Percentiles rank a stretch among this genome's conserved stretches.
Evolutionary conservation across 2,888 invertebrate genomes (phyloP).

Genomic region (Troides helena): DNA sequence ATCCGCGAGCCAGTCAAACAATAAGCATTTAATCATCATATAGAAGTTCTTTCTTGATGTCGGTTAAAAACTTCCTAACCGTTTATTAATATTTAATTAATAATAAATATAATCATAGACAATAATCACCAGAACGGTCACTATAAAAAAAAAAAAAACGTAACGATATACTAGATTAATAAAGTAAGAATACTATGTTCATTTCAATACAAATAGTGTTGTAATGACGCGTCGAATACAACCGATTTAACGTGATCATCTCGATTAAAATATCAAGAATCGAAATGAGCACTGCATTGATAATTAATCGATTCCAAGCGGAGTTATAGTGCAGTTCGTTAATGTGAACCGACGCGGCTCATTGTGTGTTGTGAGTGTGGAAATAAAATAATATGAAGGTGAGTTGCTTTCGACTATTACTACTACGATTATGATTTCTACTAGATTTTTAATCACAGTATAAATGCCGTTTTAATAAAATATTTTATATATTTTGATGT

Average conservation of each 20-base stretch:
- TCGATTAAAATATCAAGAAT: constrained; percentile 21
- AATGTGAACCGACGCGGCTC: constrained; percentile 29
- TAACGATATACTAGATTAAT: not conserved
- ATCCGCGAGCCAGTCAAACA: too few species aligned
- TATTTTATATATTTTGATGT: not conserved
- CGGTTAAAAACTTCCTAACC: too few species aligned
- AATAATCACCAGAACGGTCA: not conserved
- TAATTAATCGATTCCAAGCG: constrained; percentile 28
- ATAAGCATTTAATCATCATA: too few species aligned
- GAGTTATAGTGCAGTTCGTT: constrained; percentile 27
- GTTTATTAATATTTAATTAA: too few species aligned
- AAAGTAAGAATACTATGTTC: constrained; percentile 32
- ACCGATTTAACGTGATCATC: constrained; percentile 18
- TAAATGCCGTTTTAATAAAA: not conserved
- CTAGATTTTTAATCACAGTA: not conserved
- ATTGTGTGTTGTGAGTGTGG: constrained; percentile 5
- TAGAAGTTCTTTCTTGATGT: too few species aligned
- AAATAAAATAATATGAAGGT: constrained; percentile 22
- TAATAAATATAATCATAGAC: not conserved
- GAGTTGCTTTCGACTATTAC: constrained; percentile 1
- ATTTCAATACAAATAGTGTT: constrained; percentile 32
- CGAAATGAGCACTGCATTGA: constrained; percentile 30
- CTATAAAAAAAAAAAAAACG: not conserved
- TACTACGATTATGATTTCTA: not conserved
- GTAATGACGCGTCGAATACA: constrained; percentile 31